These are phyloP conservation scores for Alca torda DNA, from an alignment of 2,797 vertebrate species.

Conservation along the genomic window DNA sequence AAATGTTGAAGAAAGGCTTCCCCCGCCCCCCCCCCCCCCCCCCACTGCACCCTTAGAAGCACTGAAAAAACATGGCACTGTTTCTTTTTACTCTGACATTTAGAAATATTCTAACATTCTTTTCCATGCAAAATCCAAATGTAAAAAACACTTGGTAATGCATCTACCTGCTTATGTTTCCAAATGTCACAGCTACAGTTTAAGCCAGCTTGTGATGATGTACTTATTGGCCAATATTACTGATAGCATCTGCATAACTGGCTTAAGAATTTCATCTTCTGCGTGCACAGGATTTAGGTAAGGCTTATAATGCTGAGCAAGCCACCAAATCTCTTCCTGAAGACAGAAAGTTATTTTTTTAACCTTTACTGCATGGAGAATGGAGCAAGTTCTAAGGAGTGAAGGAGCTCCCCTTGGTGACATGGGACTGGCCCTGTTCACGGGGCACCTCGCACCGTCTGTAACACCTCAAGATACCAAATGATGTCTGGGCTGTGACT, in stretches of 20 bases:
- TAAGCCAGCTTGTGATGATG: neutral
- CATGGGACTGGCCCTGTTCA: neutral
- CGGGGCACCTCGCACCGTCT: neutral
- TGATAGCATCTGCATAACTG: neutral
- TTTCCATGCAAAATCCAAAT: neutral
- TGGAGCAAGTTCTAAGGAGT: neutral
- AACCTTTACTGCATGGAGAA: neutral
- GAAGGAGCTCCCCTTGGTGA: neutral
- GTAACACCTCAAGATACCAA: neutral
- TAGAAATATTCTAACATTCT: neutral
- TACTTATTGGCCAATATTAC: neutral
- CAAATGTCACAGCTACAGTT: neutral
- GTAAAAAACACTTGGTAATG: neutral
- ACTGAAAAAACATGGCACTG: neutral
- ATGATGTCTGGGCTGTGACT: neutral
- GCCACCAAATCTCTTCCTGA: neutral
- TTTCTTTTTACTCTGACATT: neutral
- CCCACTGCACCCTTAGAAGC: neutral
- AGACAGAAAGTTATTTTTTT: neutral
- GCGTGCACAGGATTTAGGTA: neutral
- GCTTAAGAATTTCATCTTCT: neutral
- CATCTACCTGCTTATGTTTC: neutral
- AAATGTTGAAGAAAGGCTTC: neutral
- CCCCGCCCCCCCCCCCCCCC: no score
- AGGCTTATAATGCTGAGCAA: neutral